phyloP scores from a whole-genome alignment of 2,888 invertebrate genomes.

The Aethes cnicana region DNA sequence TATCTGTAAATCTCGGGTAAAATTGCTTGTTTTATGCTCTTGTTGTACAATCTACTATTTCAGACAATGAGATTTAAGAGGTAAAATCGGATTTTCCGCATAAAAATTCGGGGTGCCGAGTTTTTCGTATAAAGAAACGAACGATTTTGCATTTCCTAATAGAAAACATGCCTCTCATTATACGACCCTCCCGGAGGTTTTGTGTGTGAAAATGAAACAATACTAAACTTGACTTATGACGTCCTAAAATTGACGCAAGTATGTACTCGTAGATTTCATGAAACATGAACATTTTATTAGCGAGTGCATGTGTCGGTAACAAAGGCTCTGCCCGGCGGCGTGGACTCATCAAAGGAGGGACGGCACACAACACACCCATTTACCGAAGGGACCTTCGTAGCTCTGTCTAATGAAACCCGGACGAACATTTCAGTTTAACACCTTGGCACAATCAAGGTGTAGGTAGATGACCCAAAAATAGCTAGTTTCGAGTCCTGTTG shows the following conservation, averaged over 20 bases:
- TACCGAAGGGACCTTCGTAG: slow-evolving; percentile 39
- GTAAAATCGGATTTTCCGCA: too few relatives aligned
- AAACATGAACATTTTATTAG: slow-evolving; percentile 29
- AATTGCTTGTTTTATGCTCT: too few relatives aligned
- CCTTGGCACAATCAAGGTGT: slow-evolving; percentile 39
- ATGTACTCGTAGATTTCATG: slow-evolving; percentile 15
- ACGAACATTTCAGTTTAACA: slow-evolving; percentile 42
- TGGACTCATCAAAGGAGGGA: slow-evolving; percentile 40
- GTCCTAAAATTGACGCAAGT: neutral
- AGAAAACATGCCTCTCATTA: too few relatives aligned
- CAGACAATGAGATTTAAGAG: too few relatives aligned
- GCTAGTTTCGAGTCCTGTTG: too few relatives aligned
- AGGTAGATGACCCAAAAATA: neutral
- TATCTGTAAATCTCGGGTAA: too few relatives aligned
- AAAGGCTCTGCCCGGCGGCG: slow-evolving; percentile 33
- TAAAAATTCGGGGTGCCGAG: too few relatives aligned
- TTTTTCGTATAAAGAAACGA: too few relatives aligned
- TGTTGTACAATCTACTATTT: too few relatives aligned
- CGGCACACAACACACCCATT: slow-evolving; percentile 45
- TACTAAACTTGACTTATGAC: slow-evolving; percentile 5
- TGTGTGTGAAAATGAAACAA: slow-evolving; percentile 13
- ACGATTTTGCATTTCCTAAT: too few relatives aligned
- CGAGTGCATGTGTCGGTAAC: slow-evolving; percentile 28
- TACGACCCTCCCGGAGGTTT: too few relatives aligned
- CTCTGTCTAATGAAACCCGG: slow-evolving; percentile 40